Conservation (phyloP, 2,797 vertebrate genomes). For the Mionectes olivaceus region DNA sequence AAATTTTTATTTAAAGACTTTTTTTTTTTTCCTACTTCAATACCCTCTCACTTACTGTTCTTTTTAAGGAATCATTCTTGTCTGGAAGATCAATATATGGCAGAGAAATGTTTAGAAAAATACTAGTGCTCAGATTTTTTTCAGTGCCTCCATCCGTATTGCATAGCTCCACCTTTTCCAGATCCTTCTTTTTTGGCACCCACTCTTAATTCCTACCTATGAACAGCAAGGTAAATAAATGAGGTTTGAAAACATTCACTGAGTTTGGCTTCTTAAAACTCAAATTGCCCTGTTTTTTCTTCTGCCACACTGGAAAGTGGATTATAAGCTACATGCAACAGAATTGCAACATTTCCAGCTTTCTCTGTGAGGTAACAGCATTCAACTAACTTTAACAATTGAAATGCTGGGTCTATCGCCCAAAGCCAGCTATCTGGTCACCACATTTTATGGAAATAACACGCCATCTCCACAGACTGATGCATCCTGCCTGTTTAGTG, state of each 20-base stretch:
- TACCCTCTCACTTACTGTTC: not conserved
- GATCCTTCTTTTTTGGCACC: not conserved
- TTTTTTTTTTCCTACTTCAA: conserved; percentile 51
- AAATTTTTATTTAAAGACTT: conserved; percentile 76
- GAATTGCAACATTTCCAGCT: not conserved
- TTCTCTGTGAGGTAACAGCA: not conserved
- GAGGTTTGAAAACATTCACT: not conserved
- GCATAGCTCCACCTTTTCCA: not conserved
- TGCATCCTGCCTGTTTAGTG: not conserved
- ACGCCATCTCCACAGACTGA: not conserved
- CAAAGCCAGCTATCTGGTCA: not conserved
- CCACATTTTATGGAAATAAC: not conserved
- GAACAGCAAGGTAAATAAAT: not conserved
- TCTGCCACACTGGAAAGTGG: not conserved
- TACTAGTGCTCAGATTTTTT: not conserved
- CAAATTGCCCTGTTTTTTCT: not conserved
- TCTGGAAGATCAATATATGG: not conserved
- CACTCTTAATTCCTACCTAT: not conserved
- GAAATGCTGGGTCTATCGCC: not conserved
- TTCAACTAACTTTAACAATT: not conserved
- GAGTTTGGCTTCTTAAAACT: not conserved
- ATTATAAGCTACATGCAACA: not conserved
- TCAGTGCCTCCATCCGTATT: not conserved
- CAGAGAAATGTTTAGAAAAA: not conserved
- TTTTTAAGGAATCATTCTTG: not conserved